These are phyloP conservation scores for Nycticryphes semicollaris DNA, from an alignment of 2,113 vertebrate genomes.

Conservation along the genomic window DNA sequence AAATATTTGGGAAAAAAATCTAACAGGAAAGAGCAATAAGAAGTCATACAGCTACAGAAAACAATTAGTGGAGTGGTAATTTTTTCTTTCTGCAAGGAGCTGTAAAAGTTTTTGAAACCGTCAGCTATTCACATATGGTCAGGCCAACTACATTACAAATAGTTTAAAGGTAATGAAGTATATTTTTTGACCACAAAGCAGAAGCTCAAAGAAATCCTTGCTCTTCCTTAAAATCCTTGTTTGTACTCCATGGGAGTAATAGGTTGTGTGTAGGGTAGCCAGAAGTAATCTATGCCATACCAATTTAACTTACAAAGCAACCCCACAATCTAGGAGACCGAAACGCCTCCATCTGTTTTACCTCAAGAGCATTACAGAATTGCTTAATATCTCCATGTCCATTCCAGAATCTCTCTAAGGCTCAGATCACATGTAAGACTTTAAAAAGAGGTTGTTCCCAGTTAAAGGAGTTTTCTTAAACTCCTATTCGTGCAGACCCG, in stretches of 20 bases:
- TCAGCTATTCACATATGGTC: not conserved
- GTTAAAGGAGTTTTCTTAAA: not conserved
- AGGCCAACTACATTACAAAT: not conserved
- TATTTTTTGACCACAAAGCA: not conserved
- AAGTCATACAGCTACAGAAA: not conserved
- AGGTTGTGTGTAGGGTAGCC: rapidly evolving
- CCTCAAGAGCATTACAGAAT: not conserved
- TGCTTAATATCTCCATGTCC: not conserved
- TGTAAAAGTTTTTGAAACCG: not conserved
- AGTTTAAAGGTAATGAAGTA: not conserved
- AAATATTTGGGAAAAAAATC: not conserved
- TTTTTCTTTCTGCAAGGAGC: not conserved
- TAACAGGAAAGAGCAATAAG: not conserved
- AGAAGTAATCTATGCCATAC: not conserved
- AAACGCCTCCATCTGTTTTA: not conserved
- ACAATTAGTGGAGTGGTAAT: not conserved
- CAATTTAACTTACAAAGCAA: not conserved
- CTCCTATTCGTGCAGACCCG: not conserved
- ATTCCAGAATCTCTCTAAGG: not conserved
- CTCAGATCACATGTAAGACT: not conserved
- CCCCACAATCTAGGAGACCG: not conserved
- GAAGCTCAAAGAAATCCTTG: not conserved
- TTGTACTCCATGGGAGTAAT: not conserved
- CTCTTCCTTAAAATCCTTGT: not conserved
- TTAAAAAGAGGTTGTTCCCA: not conserved